phyloP scores from a whole-genome alignment of 2,888 invertebrate genomes.

The Cremastinae sp. region DNA sequence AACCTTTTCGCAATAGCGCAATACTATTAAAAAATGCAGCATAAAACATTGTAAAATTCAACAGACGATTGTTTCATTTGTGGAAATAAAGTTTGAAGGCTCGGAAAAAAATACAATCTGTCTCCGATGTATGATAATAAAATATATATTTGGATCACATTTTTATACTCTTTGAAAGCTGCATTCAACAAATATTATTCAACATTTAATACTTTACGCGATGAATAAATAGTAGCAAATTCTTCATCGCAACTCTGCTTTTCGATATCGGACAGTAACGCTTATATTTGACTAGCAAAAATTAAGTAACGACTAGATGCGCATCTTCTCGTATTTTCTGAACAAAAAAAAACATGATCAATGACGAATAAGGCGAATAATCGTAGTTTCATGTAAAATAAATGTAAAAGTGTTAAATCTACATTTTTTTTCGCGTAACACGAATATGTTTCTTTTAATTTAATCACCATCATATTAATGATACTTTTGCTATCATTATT shows the following conservation, averaged over 20 bases:
- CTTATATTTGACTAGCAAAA: conserved; percentile 77
- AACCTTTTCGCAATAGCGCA: conserved; percentile 11
- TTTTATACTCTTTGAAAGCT: too few relatives aligned
- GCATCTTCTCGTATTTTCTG: conserved; percentile 53
- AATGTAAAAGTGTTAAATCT: conserved; percentile 15
- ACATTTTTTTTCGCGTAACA: conserved; percentile 4
- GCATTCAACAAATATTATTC: conserved; percentile 21
- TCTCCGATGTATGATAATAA: too few relatives aligned
- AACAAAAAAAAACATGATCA: conserved; percentile 18
- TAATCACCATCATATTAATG: neutral
- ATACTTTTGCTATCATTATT: conserved; percentile 23
- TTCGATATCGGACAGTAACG: conserved; percentile 65
- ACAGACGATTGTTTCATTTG: neutral
- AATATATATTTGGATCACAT: too few relatives aligned
- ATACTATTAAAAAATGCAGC: conserved; percentile 40
- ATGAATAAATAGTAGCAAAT: conserved; percentile 49
- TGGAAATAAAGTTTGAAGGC: conserved; percentile 1
- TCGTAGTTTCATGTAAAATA: too few relatives aligned
- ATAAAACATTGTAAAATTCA: conserved; percentile 30
- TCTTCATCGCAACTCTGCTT: neutral
- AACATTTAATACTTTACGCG: conserved; percentile 54
- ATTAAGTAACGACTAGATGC: conserved; percentile 78
- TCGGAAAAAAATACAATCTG: conserved; percentile 9
- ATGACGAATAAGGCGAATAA: too few relatives aligned
- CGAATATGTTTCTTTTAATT: neutral